phyloP scores from a whole-genome alignment of 2,888 invertebrate species.

The Caenorhabditis drosophilae region DNA sequence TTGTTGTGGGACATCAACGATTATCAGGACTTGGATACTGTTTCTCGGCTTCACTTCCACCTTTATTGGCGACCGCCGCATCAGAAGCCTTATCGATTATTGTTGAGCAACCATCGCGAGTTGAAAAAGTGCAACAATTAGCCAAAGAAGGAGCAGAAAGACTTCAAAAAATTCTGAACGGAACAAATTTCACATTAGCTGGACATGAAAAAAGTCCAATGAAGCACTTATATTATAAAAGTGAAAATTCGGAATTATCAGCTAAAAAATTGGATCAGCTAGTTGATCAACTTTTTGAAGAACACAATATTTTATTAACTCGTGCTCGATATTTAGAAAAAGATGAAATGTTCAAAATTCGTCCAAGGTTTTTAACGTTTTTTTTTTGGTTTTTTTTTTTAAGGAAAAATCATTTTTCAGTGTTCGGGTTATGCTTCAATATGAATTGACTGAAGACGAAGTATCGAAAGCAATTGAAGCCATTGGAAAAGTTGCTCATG shows the following conservation, averaged over 20 bases:
- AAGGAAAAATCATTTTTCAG: slow-evolving; percentile 50
- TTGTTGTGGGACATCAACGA: slow-evolving; percentile 88
- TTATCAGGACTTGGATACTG: slow-evolving; percentile 79
- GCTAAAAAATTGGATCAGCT: slow-evolving; percentile 53
- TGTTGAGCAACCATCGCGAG: slow-evolving; percentile 60
- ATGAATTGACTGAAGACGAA: slow-evolving; percentile 56
- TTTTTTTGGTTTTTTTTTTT: slow-evolving; percentile 5
- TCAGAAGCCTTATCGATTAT: slow-evolving; percentile 67
- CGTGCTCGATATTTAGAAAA: slow-evolving; percentile 71
- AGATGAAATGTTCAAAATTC: slow-evolving; percentile 70
- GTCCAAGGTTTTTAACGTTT: too few species aligned
- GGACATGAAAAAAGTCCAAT: slow-evolving; percentile 55
- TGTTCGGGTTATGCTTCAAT: slow-evolving; percentile 59
- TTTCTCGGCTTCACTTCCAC: slow-evolving; percentile 94
- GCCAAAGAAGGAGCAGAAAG: slow-evolving; percentile 42
- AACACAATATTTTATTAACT: slow-evolving; percentile 69
- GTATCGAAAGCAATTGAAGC: slow-evolving; percentile 36
- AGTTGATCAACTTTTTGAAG: slow-evolving; percentile 56
- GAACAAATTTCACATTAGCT: slow-evolving; percentile 43
- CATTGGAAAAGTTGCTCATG: slow-evolving; percentile 15
- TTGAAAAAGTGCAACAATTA: slow-evolving; percentile 18
- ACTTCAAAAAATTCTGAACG: slow-evolving; percentile 37
- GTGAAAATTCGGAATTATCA: slow-evolving; percentile 22
- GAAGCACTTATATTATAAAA: slow-evolving; percentile 52
- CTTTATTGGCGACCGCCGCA: slow-evolving; percentile 87